phyloP scores from a whole-genome alignment of 2,888 invertebrate genomes.

The Arctia plantaginis region DNA sequence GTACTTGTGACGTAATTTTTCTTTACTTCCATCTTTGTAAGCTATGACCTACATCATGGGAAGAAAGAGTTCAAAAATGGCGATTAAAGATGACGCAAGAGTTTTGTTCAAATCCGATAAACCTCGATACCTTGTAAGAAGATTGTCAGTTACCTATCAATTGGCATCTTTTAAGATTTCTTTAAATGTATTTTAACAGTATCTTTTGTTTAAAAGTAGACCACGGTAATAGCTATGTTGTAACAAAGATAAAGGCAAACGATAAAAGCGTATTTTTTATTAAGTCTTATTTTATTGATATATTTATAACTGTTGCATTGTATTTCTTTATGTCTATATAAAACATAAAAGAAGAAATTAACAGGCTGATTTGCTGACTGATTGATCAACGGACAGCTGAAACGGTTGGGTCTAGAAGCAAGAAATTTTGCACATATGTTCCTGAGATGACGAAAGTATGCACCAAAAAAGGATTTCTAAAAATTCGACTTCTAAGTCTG shows the following conservation, averaged over 20 bases:
- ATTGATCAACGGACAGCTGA: too few relatives aligned
- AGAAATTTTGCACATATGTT: too few relatives aligned
- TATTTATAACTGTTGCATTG: neutral
- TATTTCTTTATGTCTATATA: too few relatives aligned
- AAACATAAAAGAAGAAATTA: too few relatives aligned
- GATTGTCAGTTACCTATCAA: conserved; percentile 31
- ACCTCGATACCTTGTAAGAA: conserved; percentile 37
- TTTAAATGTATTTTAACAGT: neutral
- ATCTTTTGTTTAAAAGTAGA: conserved; percentile 6
- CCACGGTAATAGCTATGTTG: neutral
- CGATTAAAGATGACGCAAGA: conserved; percentile 37
- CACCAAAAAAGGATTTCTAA: too few relatives aligned
- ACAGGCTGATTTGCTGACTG: too few relatives aligned
- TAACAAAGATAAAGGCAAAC: neutral
- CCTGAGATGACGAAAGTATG: too few relatives aligned
- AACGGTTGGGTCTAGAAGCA: too few relatives aligned
- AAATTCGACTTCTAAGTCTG: too few relatives aligned
- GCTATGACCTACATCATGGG: conserved; percentile 29
- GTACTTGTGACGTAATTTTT: conserved; percentile 29
- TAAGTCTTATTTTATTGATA: neutral
- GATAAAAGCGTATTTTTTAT: neutral
- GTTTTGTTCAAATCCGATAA: conserved; percentile 23
- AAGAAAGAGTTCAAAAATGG: conserved; percentile 24
- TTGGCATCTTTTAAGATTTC: conserved; percentile 28
- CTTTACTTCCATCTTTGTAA: conserved; percentile 10